A percentile compares a stretch with the other conserved stretches of the same genome.
These are phyloP conservation scores for Oxycera nigricornis DNA, from an alignment of 2,888 invertebrate species.

Conservation along the genomic window DNA sequence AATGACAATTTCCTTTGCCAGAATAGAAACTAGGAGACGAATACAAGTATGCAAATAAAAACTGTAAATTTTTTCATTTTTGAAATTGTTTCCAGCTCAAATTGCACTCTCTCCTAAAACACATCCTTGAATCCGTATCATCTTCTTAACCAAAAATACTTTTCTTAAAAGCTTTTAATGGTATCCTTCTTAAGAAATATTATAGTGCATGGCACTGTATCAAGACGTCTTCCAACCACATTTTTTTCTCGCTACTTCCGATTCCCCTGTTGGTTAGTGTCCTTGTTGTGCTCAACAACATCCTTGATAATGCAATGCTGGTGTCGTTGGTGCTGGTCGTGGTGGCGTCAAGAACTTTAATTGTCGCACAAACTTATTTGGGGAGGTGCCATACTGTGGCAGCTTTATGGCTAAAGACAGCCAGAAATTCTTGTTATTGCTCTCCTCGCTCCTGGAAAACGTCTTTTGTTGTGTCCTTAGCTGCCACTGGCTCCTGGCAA, in stretches of 20 bases:
- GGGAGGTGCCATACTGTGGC: constrained; percentile 31
- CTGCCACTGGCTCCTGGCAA: background rate
- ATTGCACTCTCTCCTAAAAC: too few relatives aligned
- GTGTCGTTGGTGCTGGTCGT: background rate
- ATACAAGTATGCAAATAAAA: too few relatives aligned
- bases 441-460: background rate
- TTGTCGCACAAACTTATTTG: constrained; percentile 29
- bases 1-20: too few relatives aligned
- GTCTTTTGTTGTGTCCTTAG: background rate
- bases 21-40: too few relatives aligned
- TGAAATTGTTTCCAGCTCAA: too few relatives aligned
- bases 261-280: background rate
- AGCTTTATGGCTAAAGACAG: constrained; percentile 32
- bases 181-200: background rate
- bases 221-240: too few relatives aligned
- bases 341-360: constrained; percentile 32
- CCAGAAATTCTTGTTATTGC: constrained; percentile 37
- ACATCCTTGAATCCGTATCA: too few relatives aligned
- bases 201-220: too few relatives aligned
- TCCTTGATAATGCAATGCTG: background rate
- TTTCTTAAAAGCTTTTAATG: constrained; percentile 36
- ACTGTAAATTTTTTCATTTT: too few relatives aligned
- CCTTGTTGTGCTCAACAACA: background rate
- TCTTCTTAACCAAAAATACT: too few relatives aligned
- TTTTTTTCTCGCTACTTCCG: too few relatives aligned